Evolutionary conservation across 2,113 vertebrate species (phyloP), one percentile per base, ranked within the genome.

Genomic region (Plecturocebus donacophilus): DNA sequence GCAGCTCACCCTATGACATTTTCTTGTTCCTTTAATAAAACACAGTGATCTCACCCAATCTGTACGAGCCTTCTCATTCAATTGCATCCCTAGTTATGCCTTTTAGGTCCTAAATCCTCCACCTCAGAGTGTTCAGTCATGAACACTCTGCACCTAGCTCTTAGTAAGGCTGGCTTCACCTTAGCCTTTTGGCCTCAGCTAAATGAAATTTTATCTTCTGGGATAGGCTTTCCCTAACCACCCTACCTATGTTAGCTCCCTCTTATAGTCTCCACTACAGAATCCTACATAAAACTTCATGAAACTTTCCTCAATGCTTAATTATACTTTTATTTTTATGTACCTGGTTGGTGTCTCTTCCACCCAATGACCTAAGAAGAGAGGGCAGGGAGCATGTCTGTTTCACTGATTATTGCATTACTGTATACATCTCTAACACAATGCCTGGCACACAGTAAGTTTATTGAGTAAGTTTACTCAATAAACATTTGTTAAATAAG

Each of bases 61-160:
- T 61, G 8, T 17, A 47, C 0, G 0, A 58, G 13, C 32, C 56
- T 47, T 70, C 42, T 58, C 27, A 1, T 25, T 47, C 49, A 64
- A 40, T 32, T 12, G 32, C 32, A 45, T 17, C 47, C 83, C 19
- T 32, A 32, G 47, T 10, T 13, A 8, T 7, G 16, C 30, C 58
- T 42, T 42, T 32, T 32, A 35, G n/a, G 45, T 64, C 30, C 42
- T 17, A 30, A 49, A 32, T 10, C 14, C 4, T 61, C 58, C 14
- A 14, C 4, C 16, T 30, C 5, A 35, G 27, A 64, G 35, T 0
- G 3, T 7, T 56, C 17, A 32, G 12, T 56, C 38, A 19, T 0
- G 38, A 71, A 84, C 5, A 13, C 27, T 23, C n/a, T 4, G 47
- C 27, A 42, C 76, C 49, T 16, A 12, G 73, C 9, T 32, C 16